Conservation (phyloP, 2,888 invertebrate species). For the Caenorhabditis angaria region DNA sequence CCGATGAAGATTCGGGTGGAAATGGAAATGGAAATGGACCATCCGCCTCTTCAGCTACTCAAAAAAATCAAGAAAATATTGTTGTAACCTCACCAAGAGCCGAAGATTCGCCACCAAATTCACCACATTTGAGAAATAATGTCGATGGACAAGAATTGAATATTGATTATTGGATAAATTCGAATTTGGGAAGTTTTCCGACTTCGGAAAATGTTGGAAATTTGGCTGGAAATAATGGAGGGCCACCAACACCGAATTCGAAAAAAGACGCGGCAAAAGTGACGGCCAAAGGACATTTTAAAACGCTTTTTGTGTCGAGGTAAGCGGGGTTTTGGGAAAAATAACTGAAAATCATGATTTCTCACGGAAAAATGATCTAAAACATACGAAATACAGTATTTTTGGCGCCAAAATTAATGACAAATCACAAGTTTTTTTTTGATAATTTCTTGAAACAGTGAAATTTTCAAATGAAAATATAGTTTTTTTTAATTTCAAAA, state of each 20-base stretch:
- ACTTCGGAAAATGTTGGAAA: constrained; percentile 2
- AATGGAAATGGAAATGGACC: constrained; percentile 21
- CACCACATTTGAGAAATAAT: constrained; percentile 32
- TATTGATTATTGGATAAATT: constrained; percentile 66
- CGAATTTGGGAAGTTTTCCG: background rate
- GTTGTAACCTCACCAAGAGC: constrained; percentile 7
- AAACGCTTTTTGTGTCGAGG: constrained; percentile 59
- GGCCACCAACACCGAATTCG: constrained; percentile 36
- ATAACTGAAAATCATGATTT: background rate
- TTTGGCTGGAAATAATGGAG: constrained; percentile 11
- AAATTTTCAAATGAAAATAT: too few species aligned
- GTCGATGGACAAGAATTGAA: constrained; percentile 59
- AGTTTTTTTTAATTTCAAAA: too few species aligned
- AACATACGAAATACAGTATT: too few species aligned
- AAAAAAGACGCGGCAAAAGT: constrained; percentile 58
- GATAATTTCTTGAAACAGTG: too few species aligned
- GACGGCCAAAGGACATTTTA: constrained; percentile 67
- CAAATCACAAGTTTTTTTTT: too few species aligned
- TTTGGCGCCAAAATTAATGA: too few species aligned
- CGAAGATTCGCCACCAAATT: constrained; percentile 40
- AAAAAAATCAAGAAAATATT: constrained; percentile 24
- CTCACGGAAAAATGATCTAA: background rate
- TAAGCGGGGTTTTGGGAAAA: background rate
- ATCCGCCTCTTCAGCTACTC: constrained; percentile 9
- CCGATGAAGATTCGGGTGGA: constrained; percentile 34